Percentiles rank a stretch among this genome's conserved stretches.
Conservation (phyloP, 2,113 vertebrate species). For the Pavo muticus region DNA sequence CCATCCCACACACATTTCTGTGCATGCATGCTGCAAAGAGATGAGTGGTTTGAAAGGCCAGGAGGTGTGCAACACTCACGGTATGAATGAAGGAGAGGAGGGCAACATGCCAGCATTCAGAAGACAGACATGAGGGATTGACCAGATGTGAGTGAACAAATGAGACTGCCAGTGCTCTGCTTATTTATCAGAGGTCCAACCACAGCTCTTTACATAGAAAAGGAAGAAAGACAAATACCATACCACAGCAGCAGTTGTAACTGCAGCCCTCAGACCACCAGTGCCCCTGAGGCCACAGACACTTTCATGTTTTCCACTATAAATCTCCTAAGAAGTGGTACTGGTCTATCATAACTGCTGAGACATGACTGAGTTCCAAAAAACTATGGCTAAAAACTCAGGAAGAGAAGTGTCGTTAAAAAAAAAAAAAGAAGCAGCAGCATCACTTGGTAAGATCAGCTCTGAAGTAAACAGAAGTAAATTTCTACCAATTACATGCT, state of each 20-base stretch:
- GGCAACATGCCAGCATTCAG: background rate
- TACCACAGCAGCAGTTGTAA: background rate
- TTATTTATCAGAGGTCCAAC: background rate
- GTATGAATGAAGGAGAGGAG: background rate
- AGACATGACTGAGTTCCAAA: background rate
- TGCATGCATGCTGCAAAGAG: background rate
- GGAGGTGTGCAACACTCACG: background rate
- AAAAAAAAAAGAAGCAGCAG: background rate
- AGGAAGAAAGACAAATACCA: background rate
- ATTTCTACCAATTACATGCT: background rate
- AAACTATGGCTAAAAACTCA: background rate
- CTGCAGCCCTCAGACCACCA: background rate
- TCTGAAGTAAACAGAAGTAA: background rate
- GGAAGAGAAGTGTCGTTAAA: background rate
- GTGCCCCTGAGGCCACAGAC: background rate
- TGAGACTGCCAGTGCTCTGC: background rate
- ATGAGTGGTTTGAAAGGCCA: background rate
- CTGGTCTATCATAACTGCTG: background rate
- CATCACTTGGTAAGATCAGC: background rate
- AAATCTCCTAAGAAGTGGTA: background rate
- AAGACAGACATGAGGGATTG: background rate
- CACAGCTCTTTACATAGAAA: background rate
- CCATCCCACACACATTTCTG: rapidly evolving
- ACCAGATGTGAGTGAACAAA: background rate
- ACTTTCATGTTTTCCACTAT: background rate